Evolutionary conservation across 2,113 vertebrate species (phyloP).

Genomic region (Hypomesus transpacificus): DNA sequence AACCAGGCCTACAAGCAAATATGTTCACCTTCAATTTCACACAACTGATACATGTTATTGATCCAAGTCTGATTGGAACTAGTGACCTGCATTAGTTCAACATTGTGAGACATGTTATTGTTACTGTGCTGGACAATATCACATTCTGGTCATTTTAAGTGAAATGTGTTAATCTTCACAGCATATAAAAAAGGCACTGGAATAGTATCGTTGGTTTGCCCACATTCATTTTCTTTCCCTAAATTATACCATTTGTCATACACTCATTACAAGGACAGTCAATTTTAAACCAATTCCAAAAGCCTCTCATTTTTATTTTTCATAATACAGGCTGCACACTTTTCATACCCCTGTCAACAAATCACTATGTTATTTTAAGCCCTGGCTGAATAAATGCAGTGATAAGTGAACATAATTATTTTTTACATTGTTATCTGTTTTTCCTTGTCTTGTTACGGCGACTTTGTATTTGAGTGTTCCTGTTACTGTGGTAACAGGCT

Average conservation of each 20-base stretch:
- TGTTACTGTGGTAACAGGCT: no score
- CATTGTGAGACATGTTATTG: constrained; percentile 11
- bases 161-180: constrained; percentile 64
- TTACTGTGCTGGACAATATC: constrained; percentile 40
- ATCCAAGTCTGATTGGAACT: no score
- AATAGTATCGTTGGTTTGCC: constrained; percentile 68
- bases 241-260: constrained; percentile 73
- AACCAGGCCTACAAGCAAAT: no score
- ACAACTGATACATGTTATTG: no score
- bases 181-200: constrained; percentile 55
- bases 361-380: constrained; percentile 58
- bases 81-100: no score
- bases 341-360: constrained; percentile 61
- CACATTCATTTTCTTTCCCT: constrained; percentile 67
- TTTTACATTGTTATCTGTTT: background rate
- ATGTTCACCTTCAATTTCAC: no score
- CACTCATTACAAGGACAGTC: constrained; percentile 71
- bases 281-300: constrained; percentile 69
- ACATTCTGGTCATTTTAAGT: constrained; percentile 60
- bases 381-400: constrained; percentile 49
- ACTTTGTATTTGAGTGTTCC: no score
- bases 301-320: constrained; percentile 65
- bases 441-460: no score
- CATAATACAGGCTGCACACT: constrained; percentile 64
- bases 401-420: constrained; percentile 51